phyloP scores from a whole-genome alignment of 2,797 vertebrate species.

The Chlorospingus semifuscus region DNA sequence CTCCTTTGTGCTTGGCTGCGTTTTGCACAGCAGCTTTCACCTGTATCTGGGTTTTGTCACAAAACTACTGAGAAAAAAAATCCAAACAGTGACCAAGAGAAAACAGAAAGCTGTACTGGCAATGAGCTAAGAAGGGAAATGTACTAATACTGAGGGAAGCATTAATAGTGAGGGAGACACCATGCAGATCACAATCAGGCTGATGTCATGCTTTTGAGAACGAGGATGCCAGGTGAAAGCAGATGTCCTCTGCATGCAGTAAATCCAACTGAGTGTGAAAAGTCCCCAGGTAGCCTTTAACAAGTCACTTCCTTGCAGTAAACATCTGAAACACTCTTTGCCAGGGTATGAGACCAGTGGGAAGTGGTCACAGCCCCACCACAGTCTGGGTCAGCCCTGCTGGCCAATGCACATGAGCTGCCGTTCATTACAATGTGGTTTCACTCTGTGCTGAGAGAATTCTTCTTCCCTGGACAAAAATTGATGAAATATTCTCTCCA shows the following conservation, averaged over 20 bases:
- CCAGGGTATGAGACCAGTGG: background rate
- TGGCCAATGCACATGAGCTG: accelerated
- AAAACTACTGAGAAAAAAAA: background rate
- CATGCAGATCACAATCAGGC: background rate
- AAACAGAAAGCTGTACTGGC: background rate
- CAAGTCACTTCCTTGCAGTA: background rate
- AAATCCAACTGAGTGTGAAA: background rate
- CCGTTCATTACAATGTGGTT: background rate
- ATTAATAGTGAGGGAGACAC: background rate
- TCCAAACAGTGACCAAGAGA: background rate
- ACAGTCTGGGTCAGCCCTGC: background rate
- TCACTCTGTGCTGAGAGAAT: background rate
- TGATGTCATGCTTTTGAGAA: background rate
- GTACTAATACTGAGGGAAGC: background rate
- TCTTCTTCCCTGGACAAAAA: background rate
- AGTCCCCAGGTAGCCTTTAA: background rate
- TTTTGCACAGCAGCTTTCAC: background rate
- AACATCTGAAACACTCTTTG: background rate
- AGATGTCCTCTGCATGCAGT: background rate
- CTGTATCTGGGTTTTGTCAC: background rate
- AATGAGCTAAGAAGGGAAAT: background rate
- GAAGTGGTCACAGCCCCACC: background rate
- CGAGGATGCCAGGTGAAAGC: background rate
- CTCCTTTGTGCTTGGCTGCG: background rate
- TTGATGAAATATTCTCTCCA: background rate